Base-by-base conservation (phyloP, 2,888 invertebrate species). In the Platypus cylindrus region DNA sequence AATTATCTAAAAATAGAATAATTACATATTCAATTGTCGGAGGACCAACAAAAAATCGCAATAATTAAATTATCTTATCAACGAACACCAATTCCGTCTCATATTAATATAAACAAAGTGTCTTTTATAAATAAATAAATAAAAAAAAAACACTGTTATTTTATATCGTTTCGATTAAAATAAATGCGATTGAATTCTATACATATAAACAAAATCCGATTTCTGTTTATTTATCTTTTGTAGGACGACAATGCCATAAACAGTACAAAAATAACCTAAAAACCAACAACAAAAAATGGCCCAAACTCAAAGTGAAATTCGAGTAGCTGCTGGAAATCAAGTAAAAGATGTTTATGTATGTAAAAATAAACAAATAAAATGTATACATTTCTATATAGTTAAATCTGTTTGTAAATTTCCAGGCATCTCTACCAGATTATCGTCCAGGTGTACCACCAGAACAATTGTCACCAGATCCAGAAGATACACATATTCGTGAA, bases 311-410 rank as follows among this genome's bases (percentile, higher is more conserved):
- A 76, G 76, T 67, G 77, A 77, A 68, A 77, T 77, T 65, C 72
- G 77, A 72, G 75, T 78, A 70, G 77, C 77, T 70, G 73, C 76
- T 64, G 74, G 73, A 64, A 78, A 75, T 70, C 78, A 78, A 74
- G 77, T 78, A 68, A 70, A 68, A 67, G 70, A 70, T 63, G 67
- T 70, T 65, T 70, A 70, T 69, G 70, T 70, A 70, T 68, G 70
- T 70, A 46, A 41, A 44, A 46, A 45, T 44, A 42, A 63, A 61
- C 59, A 62, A 14, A 26, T 8, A 26, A 26, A 30, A 17, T 12
- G 20, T 30, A 12, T 30, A n/a, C 13, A 17, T 30, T 30, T 18
- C 3, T 30, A 17, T 7, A 7, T 20, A 20, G 9, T 20, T 20
- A 7, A 20, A 20, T 8, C 12, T 27, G 15, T 27, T 27, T 4